phyloP scores from a whole-genome alignment of 2,888 invertebrate species.

The Dyspetes luteomarginatus region DNA sequence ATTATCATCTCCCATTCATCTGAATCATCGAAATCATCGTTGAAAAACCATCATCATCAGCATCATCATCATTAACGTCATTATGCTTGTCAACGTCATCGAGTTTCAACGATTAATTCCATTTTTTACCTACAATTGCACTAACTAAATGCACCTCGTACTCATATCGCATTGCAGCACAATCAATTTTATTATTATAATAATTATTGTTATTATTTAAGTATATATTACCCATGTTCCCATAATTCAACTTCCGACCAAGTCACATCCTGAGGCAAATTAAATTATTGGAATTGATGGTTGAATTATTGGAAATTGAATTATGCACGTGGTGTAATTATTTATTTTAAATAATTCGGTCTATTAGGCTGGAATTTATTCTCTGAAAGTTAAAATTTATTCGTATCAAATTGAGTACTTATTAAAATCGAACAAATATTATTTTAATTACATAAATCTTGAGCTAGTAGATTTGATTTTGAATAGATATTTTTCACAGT shows the following conservation, averaged over 20 bases:
- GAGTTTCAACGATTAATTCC: background rate
- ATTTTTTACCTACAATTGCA: conserved; percentile 3
- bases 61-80: conserved; percentile 18
- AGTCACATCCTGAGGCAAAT: background rate
- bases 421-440: too few relatives aligned
- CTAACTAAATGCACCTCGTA: background rate
- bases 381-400: too few relatives aligned
- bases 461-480: too few relatives aligned
- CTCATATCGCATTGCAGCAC: background rate
- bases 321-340: too few relatives aligned
- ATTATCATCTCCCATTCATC: conserved; percentile 19
- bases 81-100: conserved; percentile 7
- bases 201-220: background rate
- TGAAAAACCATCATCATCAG: conserved; percentile 13
- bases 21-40: conserved; percentile 30
- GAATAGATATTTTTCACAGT: too few relatives aligned
- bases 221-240: background rate
- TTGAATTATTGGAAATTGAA: background rate
- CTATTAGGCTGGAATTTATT: too few relatives aligned
- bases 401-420: too few relatives aligned
- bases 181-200: background rate
- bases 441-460: too few relatives aligned
- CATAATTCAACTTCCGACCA: background rate
- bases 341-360: too few relatives aligned
- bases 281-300: background rate